Percentiles rank a stretch among this genome's conserved stretches.
These are phyloP conservation scores for Drosophila lutescens DNA, from an alignment of 2,888 invertebrate species.

Conservation along the genomic window DNA sequence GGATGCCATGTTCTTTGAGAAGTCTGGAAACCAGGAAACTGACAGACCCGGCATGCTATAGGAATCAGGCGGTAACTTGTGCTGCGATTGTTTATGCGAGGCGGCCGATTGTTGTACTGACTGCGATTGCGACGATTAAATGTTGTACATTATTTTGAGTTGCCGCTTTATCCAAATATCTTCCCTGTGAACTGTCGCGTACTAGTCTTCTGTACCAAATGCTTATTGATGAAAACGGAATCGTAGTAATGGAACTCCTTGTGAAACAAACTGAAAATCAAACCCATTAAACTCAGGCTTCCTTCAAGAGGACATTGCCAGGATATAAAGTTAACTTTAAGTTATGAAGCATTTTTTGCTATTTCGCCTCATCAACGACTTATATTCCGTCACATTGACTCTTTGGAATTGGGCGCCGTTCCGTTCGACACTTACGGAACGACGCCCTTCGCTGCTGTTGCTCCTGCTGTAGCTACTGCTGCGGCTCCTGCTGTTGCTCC, in stretches of 20 bases:
- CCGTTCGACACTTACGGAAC: too few relatives aligned
- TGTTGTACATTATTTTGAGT: not conserved
- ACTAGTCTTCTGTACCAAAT: slow-evolving; percentile 59
- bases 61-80: slow-evolving; percentile 41
- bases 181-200: slow-evolving; percentile 58
- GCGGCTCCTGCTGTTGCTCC: too few relatives aligned
- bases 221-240: slow-evolving; percentile 30
- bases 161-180: slow-evolving; percentile 6
- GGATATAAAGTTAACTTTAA: slow-evolving; percentile 31
- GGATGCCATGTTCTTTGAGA: slow-evolving; percentile 95
- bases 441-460: too few relatives aligned
- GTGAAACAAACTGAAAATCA: slow-evolving; percentile 4
- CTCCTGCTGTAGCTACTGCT: too few relatives aligned
- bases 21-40: slow-evolving; percentile 87
- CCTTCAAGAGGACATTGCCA: slow-evolving; percentile 14
- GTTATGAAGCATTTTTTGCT: slow-evolving; percentile 37
- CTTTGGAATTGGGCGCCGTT: too few relatives aligned
- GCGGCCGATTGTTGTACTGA: not conserved
- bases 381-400: not conserved
- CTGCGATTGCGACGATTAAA: not conserved
- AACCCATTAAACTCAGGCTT: slow-evolving; percentile 30
- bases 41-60: slow-evolving; percentile 88
- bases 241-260: slow-evolving; percentile 13
- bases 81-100: slow-evolving; percentile 15
- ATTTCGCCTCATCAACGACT: slow-evolving; percentile 1